These are phyloP conservation scores for Rhabdomys pumilio DNA, from an alignment of 2,797 vertebrate genomes.

Conservation along the genomic window DNA sequence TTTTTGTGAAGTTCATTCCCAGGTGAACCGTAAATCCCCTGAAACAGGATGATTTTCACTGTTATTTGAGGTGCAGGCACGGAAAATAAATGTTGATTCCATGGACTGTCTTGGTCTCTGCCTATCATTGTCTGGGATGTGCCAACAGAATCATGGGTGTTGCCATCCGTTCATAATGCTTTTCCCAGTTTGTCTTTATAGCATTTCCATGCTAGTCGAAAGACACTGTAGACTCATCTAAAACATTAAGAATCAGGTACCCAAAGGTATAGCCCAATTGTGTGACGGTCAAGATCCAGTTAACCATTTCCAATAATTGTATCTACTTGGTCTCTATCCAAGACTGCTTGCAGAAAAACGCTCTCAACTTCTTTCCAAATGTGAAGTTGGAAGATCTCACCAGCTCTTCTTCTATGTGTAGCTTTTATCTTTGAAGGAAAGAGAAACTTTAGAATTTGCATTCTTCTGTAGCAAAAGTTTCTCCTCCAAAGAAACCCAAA, in stretches of 20 bases:
- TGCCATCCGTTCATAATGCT: neutral
- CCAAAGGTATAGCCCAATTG: conserved; percentile 33
- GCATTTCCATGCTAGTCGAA: conserved; percentile 34
- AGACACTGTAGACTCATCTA: neutral
- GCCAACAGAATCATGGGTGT: neutral
- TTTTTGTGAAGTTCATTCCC: conserved; percentile 20
- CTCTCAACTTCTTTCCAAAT: conserved; percentile 73
- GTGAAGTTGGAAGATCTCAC: conserved; percentile 67
- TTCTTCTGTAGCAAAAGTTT: conserved; percentile 57
- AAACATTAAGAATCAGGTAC: conserved; percentile 50
- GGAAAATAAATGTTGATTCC: neutral
- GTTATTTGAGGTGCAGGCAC: neutral
- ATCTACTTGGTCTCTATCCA: conserved; percentile 76
- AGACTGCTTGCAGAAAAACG: conserved; percentile 39
- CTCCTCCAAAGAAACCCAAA: conserved; percentile 54
- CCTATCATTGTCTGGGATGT: neutral
- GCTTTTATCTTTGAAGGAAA: conserved; percentile 60
- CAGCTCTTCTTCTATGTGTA: neutral
- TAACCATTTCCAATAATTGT: conserved; percentile 75
- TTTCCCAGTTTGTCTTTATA: conserved; percentile 22
- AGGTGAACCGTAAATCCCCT: neutral
- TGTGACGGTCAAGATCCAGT: conserved; percentile 64
- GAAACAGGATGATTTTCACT: conserved; percentile 1
- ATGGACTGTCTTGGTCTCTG: neutral
- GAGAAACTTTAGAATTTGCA: conserved; percentile 68